A percentile compares a stretch with the other conserved stretches of the same genome.
Evolutionary conservation across 1,140 invertebrate species (phyloP).

Genomic region (Platyscapa corneri): DNA sequence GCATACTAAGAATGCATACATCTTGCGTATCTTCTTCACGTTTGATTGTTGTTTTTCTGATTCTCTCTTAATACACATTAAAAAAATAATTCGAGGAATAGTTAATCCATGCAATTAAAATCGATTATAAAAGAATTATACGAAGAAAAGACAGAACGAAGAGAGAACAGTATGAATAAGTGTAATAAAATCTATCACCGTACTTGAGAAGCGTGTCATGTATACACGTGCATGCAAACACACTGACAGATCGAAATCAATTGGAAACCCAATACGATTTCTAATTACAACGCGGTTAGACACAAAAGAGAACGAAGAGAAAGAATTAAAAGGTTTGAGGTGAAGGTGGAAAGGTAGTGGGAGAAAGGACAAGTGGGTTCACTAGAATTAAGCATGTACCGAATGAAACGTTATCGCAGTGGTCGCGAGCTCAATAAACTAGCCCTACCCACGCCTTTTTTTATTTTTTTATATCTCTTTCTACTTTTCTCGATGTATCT

Average conservation of each 20-base stretch:
- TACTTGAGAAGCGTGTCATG: conserved; percentile 26
- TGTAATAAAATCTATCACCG: conserved; percentile 37
- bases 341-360: not conserved
- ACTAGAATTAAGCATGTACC: conserved; percentile 19
- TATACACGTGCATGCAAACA: not conserved
- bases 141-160: not conserved
- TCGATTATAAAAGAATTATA: not conserved
- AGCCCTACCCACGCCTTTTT: not conserved
- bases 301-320: not conserved
- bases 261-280: conserved; percentile 49
- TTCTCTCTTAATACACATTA: conserved; percentile 38
- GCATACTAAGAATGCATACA: not conserved
- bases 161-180: not conserved
- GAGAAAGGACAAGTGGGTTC: not conserved
- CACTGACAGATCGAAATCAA: conserved; percentile 45
- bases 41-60: no score
- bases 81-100: conserved; percentile 8
- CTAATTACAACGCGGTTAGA: conserved; percentile 46
- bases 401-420: conserved; percentile 29
- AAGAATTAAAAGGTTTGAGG: not conserved
- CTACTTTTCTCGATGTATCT: no score
- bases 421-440: conserved; percentile 29
- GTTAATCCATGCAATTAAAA: not conserved
- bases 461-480: not conserved
- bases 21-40: no score